Conservation (phyloP, 1,140 invertebrate genomes). For the Lepidotrigona ventralis region DNA sequence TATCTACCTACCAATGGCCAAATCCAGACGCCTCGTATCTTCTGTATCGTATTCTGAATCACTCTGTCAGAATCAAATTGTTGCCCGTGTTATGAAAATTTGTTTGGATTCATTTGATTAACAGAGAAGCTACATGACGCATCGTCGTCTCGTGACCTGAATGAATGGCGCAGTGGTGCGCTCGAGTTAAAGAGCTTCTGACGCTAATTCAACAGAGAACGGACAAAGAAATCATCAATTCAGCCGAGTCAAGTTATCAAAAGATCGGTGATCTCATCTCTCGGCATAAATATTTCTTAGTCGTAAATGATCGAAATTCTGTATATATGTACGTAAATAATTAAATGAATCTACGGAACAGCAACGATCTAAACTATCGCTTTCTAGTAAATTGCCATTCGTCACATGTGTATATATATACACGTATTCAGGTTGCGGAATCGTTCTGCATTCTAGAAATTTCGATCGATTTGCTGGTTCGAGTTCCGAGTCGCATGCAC, state of each 20-base stretch:
- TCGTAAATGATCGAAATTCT: background rate
- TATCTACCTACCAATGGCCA: background rate
- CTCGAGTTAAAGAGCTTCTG: constrained; percentile 11
- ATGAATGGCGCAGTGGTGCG: constrained; percentile 9
- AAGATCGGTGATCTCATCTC: background rate
- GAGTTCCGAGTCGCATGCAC: background rate
- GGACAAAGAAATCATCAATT: constrained; percentile 24
- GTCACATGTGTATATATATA: too few relatives aligned
- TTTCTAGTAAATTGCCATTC: constrained; percentile 11
- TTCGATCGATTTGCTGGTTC: background rate
- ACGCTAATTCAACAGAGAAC: background rate
- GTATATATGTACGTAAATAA: too few relatives aligned
- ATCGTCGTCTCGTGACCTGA: constrained; percentile 19
- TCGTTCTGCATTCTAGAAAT: constrained; percentile 24
- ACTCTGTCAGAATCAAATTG: background rate
- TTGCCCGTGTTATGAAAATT: constrained; percentile 7
- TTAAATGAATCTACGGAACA: background rate
- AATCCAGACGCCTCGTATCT: background rate
- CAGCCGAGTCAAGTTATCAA: background rate
- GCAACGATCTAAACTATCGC: background rate
- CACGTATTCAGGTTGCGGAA: background rate
- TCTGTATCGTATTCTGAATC: constrained; percentile 9
- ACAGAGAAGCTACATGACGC: background rate
- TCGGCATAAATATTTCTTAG: too few relatives aligned
- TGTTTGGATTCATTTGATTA: constrained; percentile 16